phyloP scores from a whole-genome alignment of 2,113 vertebrate genomes.

The Phylloscopus trochilus region DNA sequence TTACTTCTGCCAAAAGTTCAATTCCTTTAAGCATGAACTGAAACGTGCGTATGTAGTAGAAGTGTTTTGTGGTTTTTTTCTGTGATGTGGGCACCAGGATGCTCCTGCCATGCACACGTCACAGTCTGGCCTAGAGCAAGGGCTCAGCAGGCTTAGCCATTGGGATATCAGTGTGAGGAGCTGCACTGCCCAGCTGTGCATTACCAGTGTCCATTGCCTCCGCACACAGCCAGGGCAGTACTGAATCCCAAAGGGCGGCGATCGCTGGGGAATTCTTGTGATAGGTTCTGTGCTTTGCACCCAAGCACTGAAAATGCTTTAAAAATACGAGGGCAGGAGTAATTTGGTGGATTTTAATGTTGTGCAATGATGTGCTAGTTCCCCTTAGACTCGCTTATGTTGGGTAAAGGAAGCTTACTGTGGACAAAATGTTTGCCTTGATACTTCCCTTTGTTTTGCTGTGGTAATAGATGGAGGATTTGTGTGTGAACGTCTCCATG shows the following conservation, averaged over 20 bases:
- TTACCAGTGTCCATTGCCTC: background rate
- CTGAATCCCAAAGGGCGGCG: background rate
- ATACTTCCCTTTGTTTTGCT: slow-evolving; percentile 18
- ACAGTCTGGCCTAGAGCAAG: background rate
- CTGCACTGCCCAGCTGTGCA: background rate
- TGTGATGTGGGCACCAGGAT: background rate
- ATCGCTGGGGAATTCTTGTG: background rate
- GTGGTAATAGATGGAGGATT: background rate
- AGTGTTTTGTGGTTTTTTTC: background rate
- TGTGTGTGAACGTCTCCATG: background rate
- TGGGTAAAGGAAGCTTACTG: slow-evolving; percentile 16
- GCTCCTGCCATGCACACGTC: background rate
- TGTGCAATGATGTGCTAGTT: slow-evolving; percentile 55
- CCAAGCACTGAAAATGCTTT: slow-evolving; percentile 36
- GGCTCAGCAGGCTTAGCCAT: background rate
- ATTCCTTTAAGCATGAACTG: background rate
- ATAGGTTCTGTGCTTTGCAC: background rate
- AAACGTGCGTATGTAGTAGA: background rate
- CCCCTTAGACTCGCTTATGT: background rate
- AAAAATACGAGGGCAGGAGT: slow-evolving; percentile 9
- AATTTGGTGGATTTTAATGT: slow-evolving; percentile 15
- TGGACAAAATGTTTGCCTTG: slow-evolving; percentile 8
- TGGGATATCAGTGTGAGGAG: background rate
- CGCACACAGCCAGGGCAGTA: background rate
- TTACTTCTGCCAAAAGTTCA: slow-evolving; percentile 33